Evolutionary conservation across 2,888 invertebrate genomes (phyloP), one percentile per base, ranked within the genome.

Genomic region (Melanchra persicariae): DNA sequence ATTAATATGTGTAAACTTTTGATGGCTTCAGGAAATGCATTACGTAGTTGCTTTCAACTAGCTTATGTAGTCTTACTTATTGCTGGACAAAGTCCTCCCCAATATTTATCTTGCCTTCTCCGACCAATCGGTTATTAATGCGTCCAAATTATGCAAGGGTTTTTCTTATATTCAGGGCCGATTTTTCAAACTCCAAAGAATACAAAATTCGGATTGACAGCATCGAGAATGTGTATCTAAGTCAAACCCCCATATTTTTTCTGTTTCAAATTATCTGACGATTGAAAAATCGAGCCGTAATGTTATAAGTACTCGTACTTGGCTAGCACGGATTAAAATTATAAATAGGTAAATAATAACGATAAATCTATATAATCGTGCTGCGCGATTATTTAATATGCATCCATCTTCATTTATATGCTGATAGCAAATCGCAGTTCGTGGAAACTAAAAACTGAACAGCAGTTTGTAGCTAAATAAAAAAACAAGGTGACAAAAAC

Each of bases 391-490:
- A 55, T 57, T 65, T 47, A 37, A 45, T 30, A 57, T 60, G 15
- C 54, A 54, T 70, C 8, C 17, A 24, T 51, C 45, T 63, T 54
- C 17, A 65, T 57, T 61, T 58, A 26, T 52, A 57, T 43, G 30
- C 45, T 60, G 26, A 43, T 72, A 30, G 26, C 12, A 40, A 64
- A 60, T 37, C 15, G n/a, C 8, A 34, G 17, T 79, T 68, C 54
- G 12, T 15, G 12, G 51, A 60, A 74, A 64, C 6, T 9, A 5
- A 22, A 22, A n/a, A 54, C 17, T 47, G 34, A 22, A 72, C 17
- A 45, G 17, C 22, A 22, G 34, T 73, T 79, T 54, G 43, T 47
- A 40, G 1, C 4, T 17, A 17, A 61, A 63, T 49, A 5, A 58
- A 62, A 62, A 54, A 55, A 4, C 19, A n/a, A 69, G 10, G 12